phyloP scores from a whole-genome alignment of 2,888 invertebrate genomes.

The Drosophila ezoana region DNA sequence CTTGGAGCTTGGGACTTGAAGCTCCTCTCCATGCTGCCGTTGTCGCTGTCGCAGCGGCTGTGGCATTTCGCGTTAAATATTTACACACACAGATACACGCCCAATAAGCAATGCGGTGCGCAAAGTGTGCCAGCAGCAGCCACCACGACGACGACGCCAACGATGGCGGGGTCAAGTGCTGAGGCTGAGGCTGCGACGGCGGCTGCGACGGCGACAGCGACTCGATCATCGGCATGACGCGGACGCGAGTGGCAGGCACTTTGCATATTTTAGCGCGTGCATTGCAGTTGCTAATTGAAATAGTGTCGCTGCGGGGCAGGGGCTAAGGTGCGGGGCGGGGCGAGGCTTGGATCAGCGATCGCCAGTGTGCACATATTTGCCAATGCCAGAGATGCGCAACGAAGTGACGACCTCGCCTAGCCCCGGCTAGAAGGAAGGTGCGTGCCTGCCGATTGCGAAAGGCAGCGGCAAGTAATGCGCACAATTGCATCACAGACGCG shows the following conservation, averaged over 20 bases:
- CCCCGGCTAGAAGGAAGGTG: constrained; percentile 60
- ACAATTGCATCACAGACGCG: constrained; percentile 69
- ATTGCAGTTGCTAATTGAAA: constrained; percentile 82
- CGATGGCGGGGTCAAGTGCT: constrained; percentile 74
- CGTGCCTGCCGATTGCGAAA: constrained; percentile 52
- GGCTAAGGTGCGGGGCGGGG: neutral
- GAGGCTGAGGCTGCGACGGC: constrained; percentile 13
- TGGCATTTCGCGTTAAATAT: constrained; percentile 77
- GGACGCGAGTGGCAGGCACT: constrained; percentile 69
- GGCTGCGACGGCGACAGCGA: constrained; percentile 8
- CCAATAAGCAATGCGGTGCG: constrained; percentile 72
- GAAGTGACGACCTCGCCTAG: constrained; percentile 76
- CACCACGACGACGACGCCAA: constrained; percentile 14
- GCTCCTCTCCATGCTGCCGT: constrained; percentile 36
- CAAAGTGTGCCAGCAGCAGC: constrained; percentile 72
- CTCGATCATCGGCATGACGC: constrained; percentile 62
- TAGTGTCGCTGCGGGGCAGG: constrained; percentile 62
- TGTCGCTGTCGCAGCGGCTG: constrained; percentile 24
- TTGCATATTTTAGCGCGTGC: constrained; percentile 77
- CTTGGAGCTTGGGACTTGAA: constrained; percentile 30
- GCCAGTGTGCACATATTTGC: constrained; percentile 72
- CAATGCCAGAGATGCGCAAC: constrained; percentile 78
- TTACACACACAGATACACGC: constrained; percentile 68
- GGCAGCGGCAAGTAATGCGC: constrained; percentile 54
- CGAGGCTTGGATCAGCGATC: constrained; percentile 51